Base-by-base conservation (phyloP, 2,888 invertebrate species). In the Pristionchus exspectatus region DNA sequence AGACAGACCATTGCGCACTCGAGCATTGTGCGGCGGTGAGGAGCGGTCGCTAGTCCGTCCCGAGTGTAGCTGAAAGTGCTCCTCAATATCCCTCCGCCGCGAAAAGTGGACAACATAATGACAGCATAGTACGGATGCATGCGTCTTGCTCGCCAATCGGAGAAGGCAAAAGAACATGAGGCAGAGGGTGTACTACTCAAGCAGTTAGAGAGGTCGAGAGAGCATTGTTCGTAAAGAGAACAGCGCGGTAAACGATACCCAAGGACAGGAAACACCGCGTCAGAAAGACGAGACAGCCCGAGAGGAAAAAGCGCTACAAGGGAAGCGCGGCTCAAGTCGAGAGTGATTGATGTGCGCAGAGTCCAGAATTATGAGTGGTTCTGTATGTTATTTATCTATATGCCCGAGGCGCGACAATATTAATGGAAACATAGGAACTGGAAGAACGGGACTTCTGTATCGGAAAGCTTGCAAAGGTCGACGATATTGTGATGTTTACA, bases 1-100 rank as follows among this genome's bases (percentile, higher is more conserved):
- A 89, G 81, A 27, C 89, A 89, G 21, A 89, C 89, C 18, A 89
- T 89, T 16, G 83, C 89, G 33, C 89, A 89, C 24, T 89, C 83
- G n/a, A 89, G 83, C 89, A 89, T 89, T 2, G 59, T 63, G 69
- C 24, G 69, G 12, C 9, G 27, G 69, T 38, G 33, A 74, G 18
- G 74, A 24, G 44, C 74, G 44, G 44, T 16, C 4, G 56, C 44
- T 38, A 44, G 66, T 69, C 86, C 44, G 56, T 10, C 59, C 66
- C 44, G 30, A 63, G 2, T 63, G 5, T 24, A 30, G 27, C 44
- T 38, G 59, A 27, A 83, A 38, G 27, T 59, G 77, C 44, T 24
- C 66, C 5, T 50, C 44, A 7, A 50, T 50, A 50, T 50, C 9
- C 9, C 44, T 3, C 44, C 44, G 44, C 44, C 0, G 3, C 69